Evolutionary conservation across 2,797 vertebrate species (phyloP), one percentile per base, ranked within the genome.

Genomic region (Helarctos malayanus): DNA sequence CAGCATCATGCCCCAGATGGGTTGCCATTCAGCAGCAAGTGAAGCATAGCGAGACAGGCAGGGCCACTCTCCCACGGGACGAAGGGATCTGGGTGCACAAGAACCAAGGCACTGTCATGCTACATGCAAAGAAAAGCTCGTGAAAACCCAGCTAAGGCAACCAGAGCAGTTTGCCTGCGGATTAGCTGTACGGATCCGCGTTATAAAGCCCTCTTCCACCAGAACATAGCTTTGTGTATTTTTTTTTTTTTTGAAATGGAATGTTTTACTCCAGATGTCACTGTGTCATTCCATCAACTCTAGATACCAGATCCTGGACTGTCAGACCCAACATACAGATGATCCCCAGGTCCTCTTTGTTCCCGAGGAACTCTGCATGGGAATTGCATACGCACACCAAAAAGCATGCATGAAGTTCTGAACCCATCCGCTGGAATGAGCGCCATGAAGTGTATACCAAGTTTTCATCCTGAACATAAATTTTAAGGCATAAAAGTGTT

Each of bases 171-270:
- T 45, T 45, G 11, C 35, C 5, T 57, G 12, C 5, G 7, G 1
- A 23, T 23, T 13, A n/a, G 18, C 13, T 2, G 13, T 11, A 47
- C 12, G 25, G 7, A 21, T 4, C 54, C 12, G 52, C 54, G 16
- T 38, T 1, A 14, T 3, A 9, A 12, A 52, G 4, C 10, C 13
- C 11, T 57, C 6, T 47, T n/a, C 11, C 19, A 16, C 19, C 0
- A 16, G 19, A n/a, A 75, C 54, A 47, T 15, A 59, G 54, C 2
- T 56, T 19, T 41, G 19, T 69, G 19, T 32, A 2, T 63, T n/a
- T 2, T 41, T 7, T 14, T 38, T 35, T 19, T 38, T 35, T 19
- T 29, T 38, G 5, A n/a, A 41, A 23, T n/a, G 25, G 12, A 1
- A 23, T 6, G 4, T 14, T n/a, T 56, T 18, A 1, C 25, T 8